Conservation (phyloP, 2,888 invertebrate genomes). For the Reticulitermes lucifugus region DNA sequence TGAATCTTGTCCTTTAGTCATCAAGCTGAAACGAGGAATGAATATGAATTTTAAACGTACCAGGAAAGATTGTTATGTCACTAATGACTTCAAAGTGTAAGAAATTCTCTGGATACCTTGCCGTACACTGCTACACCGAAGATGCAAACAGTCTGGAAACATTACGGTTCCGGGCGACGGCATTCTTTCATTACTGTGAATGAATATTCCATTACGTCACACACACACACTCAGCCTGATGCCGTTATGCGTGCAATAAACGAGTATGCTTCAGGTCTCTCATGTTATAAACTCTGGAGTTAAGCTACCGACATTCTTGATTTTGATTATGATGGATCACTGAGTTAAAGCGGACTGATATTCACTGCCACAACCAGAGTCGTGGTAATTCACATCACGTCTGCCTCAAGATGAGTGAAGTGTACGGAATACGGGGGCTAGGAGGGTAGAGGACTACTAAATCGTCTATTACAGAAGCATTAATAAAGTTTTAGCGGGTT, state of each 20-base stretch:
- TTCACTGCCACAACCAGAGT: neutral
- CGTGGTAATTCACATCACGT: constrained; percentile 4
- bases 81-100: too few relatives aligned
- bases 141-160: too few relatives aligned
- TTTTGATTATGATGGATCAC: constrained; percentile 48
- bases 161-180: too few relatives aligned
- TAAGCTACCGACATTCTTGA: constrained; percentile 31
- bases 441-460: neutral
- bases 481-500: constrained; percentile 11
- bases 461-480: neutral
- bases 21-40: too few relatives aligned
- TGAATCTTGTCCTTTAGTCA: too few relatives aligned
- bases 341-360: constrained; percentile 14
- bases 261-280: neutral
- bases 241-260: neutral
- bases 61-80: too few relatives aligned
- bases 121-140: too few relatives aligned
- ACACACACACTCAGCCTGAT: neutral
- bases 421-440: neutral
- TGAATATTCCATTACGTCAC: neutral
- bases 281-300: neutral
- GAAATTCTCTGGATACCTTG: too few relatives aligned
- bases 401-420: constrained; percentile 1
- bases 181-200: neutral
- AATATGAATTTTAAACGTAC: too few relatives aligned